Conservation (phyloP, 2,113 vertebrate genomes). For the Corythaixoides concolor region DNA sequence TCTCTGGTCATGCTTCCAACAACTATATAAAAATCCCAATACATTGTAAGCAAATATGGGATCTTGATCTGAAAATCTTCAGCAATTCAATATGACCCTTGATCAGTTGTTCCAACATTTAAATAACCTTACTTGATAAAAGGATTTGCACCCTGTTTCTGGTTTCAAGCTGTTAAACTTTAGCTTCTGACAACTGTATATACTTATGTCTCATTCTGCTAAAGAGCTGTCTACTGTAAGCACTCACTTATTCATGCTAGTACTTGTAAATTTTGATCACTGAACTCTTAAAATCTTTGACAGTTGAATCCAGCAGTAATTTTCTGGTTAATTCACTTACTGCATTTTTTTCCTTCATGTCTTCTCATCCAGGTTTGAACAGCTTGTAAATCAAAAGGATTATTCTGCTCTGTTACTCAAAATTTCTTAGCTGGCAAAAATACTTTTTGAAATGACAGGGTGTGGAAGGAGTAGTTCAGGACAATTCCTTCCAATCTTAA, state of each 20-base stretch:
- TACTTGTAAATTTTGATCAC: background rate
- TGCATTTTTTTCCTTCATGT: background rate
- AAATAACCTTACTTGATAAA: background rate
- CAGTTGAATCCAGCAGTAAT: background rate
- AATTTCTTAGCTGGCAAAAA: background rate
- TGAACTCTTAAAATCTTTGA: background rate
- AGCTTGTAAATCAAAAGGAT: constrained; percentile 15
- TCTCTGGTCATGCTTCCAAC: background rate
- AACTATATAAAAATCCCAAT: background rate
- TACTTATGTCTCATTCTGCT: background rate
- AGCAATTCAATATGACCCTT: background rate
- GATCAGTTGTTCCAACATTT: background rate
- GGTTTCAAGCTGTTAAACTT: background rate
- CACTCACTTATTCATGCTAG: background rate
- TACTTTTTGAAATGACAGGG: background rate
- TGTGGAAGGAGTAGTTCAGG: background rate
- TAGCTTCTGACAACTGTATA: background rate
- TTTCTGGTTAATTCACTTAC: background rate
- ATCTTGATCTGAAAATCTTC: background rate
- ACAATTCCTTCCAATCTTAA: background rate
- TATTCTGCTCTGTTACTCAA: background rate
- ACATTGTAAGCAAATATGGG: background rate
- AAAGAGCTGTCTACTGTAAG: background rate
- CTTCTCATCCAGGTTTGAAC: background rate
- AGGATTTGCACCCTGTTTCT: background rate